Base-by-base conservation (phyloP, 2,797 vertebrate species). In the Morus bassanus region DNA sequence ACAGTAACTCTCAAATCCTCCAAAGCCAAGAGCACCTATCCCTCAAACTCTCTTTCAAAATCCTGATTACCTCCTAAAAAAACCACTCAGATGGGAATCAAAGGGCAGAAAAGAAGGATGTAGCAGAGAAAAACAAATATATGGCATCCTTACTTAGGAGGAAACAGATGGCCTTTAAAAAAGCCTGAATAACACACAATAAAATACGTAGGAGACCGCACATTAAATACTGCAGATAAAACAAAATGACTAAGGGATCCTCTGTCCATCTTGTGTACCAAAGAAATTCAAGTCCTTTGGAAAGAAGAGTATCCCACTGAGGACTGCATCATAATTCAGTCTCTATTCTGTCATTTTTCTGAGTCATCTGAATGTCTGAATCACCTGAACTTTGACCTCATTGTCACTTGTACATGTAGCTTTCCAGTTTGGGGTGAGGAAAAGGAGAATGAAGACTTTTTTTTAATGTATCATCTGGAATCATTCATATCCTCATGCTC, bases 291-390 rank as follows among this genome's bases (percentile, higher is more conserved):
- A 87, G 37, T 56, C 48, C 22, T 88, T 79, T 15, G 7, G 64
- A 93, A 96, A 90, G 19, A 94, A 85, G 11, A 81, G 39, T 54
- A 73, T 88, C 60, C 48, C 53, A 73, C 78, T 59, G 69, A 89
- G 70, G 22, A 54, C 85, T 82, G 48, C 70, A 63, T 85, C 51
- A 67, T 50, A 79, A 48, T 56, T 41, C 70, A 9, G 14, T 45
- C 73, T 91, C 78, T 60, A 54, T 75, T 91, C 65, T 93, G 92
- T 68, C 68, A 35, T 91, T 89, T 94, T 91, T 93, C 92, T 94
- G 91, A 91, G 79, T 96, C 92, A 93, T 93, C 68, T 91, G 79
- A 90, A 88, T 93, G 95, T 91, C 89, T 94, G 87, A 96, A 93
- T 95, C 91, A 96, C 75, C 35, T 94, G 93, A 96, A 95, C 79